phyloP scores from a whole-genome alignment of 2,888 invertebrate genomes.

The Tridacna gigas region DNA sequence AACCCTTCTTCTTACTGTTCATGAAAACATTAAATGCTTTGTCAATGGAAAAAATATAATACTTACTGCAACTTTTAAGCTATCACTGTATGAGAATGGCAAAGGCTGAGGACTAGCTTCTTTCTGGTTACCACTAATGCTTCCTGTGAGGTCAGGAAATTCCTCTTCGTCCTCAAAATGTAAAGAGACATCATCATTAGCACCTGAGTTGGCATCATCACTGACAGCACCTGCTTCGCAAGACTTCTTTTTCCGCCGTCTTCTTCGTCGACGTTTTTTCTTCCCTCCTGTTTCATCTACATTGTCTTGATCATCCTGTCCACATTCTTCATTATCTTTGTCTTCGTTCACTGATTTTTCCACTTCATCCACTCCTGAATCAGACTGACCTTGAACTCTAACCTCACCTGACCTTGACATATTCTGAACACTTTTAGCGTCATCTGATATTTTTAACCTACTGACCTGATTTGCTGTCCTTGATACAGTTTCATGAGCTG shows the following conservation, averaged over 20 bases:
- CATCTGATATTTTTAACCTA: not conserved
- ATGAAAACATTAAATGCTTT: too few relatives aligned
- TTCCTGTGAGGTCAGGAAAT: slow-evolving; percentile 77
- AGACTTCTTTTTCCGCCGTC: slow-evolving; percentile 58
- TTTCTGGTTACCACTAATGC: slow-evolving; percentile 22
- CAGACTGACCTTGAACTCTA: slow-evolving; percentile 6
- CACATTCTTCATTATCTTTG: not conserved
- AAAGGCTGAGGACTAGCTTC: slow-evolving; percentile 48
- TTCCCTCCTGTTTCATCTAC: slow-evolving; percentile 35
- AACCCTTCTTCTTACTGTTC: too few relatives aligned
- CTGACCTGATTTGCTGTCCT: not conserved
- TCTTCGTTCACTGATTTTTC: not conserved
- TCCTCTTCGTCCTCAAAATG: slow-evolving; percentile 83
- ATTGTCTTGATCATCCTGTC: slow-evolving; percentile 9
- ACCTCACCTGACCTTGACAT: slow-evolving; percentile 6
- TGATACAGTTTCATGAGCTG: not conserved
- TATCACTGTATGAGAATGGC: slow-evolving; percentile 78
- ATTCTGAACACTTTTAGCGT: not conserved
- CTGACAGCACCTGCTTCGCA: slow-evolving; percentile 48
- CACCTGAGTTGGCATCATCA: slow-evolving; percentile 44
- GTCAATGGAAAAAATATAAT: not conserved
- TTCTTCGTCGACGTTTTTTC: slow-evolving; percentile 57
- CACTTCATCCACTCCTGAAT: not conserved
- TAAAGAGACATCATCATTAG: slow-evolving; percentile 65
- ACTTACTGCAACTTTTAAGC: slow-evolving; percentile 69